These are phyloP conservation scores for Furcifer pardalis DNA, from an alignment of 2,797 vertebrate species.

Conservation along the genomic window DNA sequence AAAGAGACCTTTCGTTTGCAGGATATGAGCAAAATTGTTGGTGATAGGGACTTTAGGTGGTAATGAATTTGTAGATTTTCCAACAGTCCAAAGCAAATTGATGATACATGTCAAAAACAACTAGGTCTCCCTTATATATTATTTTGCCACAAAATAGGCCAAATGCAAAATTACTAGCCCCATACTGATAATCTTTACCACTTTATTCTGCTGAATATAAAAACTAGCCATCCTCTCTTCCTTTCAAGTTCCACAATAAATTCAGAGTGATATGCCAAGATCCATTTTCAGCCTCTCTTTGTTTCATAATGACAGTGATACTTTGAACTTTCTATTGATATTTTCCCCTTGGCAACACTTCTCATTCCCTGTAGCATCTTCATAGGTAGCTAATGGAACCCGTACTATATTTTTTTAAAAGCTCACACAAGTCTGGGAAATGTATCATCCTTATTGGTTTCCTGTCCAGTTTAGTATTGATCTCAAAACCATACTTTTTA, in stretches of 20 bases:
- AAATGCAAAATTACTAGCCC: too few relatives aligned
- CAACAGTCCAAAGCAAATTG: too few relatives aligned
- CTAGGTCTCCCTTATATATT: too few relatives aligned
- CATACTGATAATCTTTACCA: too few relatives aligned
- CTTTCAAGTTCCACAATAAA: neutral
- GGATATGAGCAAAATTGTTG: too few relatives aligned
- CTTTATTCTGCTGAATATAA: neutral
- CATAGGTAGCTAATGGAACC: neutral
- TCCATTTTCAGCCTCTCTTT: neutral
- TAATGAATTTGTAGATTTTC: too few relatives aligned
- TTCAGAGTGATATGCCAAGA: neutral
- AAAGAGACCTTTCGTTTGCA: too few relatives aligned
- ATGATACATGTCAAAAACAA: too few relatives aligned
- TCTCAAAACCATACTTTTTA: neutral
- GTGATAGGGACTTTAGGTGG: too few relatives aligned
- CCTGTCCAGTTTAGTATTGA: neutral
- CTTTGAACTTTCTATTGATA: neutral
- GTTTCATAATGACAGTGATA: slow-evolving; percentile 2
- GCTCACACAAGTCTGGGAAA: slow-evolving; percentile 12
- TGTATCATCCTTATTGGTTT: slow-evolving; percentile 27
- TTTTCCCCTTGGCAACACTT: neutral
- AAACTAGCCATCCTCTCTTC: neutral
- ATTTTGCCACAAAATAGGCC: too few relatives aligned
- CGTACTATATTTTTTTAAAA: neutral
- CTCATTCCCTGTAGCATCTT: neutral